Percentiles rank a stretch among this genome's conserved stretches.
Conservation (phyloP, 2,113 vertebrate species). For the Gopherus flavomarginatus region DNA sequence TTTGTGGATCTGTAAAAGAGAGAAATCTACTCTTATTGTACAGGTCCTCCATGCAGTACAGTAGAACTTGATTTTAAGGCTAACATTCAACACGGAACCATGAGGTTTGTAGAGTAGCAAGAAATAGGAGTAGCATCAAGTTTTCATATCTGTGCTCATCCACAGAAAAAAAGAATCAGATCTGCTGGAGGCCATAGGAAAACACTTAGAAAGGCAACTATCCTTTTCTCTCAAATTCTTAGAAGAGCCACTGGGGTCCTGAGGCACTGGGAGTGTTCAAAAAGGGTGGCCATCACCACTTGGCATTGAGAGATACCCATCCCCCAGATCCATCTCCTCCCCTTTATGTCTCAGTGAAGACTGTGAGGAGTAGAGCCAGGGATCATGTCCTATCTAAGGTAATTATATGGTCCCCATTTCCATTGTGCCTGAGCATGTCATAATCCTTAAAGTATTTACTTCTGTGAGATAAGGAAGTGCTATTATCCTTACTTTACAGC, state of each 20-base stretch:
- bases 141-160: fast-evolving
- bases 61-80: neutral
- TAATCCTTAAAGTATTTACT: neutral
- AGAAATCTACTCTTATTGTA: neutral
- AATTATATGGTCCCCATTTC: neutral
- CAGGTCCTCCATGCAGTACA: neutral
- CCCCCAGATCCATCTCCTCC: neutral
- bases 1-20: neutral
- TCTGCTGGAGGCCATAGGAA: neutral
- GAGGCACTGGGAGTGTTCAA: neutral
- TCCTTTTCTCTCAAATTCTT: neutral
- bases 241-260: neutral
- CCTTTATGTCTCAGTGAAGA: neutral
- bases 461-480: neutral
- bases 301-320: neutral
- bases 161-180: neutral
- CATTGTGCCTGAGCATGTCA: neutral
- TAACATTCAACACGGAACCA: neutral
- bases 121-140: neutral
- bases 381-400: neutral
- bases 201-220: neutral
- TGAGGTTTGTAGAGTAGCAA: neutral
- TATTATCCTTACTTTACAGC: neutral
- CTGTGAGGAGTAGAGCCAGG: neutral
- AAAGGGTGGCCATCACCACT: neutral